Percentiles rank a stretch among this genome's conserved stretches.
Conservation (phyloP, 2,888 invertebrate species). For the Marasmarcha lunaedactyla region DNA sequence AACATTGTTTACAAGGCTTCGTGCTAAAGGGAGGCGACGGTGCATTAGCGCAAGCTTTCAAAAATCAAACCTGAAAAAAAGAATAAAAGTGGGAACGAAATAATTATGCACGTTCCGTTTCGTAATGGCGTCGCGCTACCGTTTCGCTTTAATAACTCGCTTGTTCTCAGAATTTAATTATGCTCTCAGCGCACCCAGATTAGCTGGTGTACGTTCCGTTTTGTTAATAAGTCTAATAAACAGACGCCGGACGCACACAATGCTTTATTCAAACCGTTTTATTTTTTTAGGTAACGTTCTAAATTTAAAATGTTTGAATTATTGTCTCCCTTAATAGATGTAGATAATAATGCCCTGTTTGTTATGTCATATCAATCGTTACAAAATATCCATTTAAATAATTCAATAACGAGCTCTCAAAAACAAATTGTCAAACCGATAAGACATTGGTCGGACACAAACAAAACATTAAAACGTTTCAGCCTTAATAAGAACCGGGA, state of each 20-base stretch:
- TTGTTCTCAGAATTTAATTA: constrained; percentile 70
- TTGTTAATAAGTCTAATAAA: constrained; percentile 64
- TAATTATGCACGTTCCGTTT: constrained; percentile 69
- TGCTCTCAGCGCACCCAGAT: constrained; percentile 52
- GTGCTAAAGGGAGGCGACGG: constrained; percentile 54
- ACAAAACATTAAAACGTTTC: constrained; percentile 55
- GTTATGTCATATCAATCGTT: constrained; percentile 21
- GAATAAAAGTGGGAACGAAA: constrained; percentile 65
- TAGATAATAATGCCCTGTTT: neutral
- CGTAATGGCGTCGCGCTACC: constrained; percentile 67
- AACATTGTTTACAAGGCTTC: constrained; percentile 62
- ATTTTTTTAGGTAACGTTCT: neutral
- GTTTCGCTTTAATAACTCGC: constrained; percentile 66
- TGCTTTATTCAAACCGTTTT: constrained; percentile 24
- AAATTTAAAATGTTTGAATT: neutral
- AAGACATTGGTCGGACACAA: constrained; percentile 52
- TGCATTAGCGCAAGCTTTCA: constrained; percentile 57
- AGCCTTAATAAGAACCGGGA: constrained; percentile 63
- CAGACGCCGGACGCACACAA: constrained; percentile 44
- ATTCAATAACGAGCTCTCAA: constrained; percentile 60
- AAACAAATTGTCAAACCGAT: constrained; percentile 67
- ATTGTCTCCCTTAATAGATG: too few relatives aligned
- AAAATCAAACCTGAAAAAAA: constrained; percentile 55
- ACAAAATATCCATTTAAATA: constrained; percentile 50
- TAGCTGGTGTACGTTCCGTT: constrained; percentile 57